A percentile compares a stretch with the other conserved stretches of the same genome.
Evolutionary conservation across 2,888 invertebrate species (phyloP).

Genomic region (Ecdyonurus torrentis): DNA sequence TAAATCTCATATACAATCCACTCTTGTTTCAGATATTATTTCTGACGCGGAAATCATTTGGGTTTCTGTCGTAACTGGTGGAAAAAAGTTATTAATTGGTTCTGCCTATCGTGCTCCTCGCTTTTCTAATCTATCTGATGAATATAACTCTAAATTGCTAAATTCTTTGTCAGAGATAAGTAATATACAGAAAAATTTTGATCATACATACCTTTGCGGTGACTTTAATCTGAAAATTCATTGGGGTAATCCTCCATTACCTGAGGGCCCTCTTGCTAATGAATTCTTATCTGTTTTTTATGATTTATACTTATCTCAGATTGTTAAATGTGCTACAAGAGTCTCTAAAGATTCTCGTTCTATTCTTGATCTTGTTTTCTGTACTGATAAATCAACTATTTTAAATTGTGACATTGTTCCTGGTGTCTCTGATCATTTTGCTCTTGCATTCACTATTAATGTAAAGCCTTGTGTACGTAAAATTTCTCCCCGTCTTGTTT

Average conservation of each 20-base stretch:
- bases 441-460: background rate
- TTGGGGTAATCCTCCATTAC: background rate
- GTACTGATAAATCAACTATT: background rate
- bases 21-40: background rate
- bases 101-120: background rate
- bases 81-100: background rate
- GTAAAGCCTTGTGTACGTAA: background rate
- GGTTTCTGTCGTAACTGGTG: background rate
- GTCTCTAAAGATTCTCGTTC: background rate
- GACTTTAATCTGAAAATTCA: background rate
- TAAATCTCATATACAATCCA: background rate
- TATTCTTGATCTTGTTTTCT: background rate
- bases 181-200: background rate
- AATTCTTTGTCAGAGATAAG: background rate
- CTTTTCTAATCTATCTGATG: background rate
- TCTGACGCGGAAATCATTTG: background rate
- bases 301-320: background rate
- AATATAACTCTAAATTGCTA: background rate
- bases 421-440: background rate
- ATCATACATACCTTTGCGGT: background rate
- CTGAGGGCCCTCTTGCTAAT: background rate
- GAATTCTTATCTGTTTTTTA: background rate
- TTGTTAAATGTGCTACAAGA: background rate
- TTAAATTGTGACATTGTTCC: background rate
- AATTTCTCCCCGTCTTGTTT: background rate